Conservation (phyloP, 2,113 vertebrate species). For the Candoia aspera region DNA sequence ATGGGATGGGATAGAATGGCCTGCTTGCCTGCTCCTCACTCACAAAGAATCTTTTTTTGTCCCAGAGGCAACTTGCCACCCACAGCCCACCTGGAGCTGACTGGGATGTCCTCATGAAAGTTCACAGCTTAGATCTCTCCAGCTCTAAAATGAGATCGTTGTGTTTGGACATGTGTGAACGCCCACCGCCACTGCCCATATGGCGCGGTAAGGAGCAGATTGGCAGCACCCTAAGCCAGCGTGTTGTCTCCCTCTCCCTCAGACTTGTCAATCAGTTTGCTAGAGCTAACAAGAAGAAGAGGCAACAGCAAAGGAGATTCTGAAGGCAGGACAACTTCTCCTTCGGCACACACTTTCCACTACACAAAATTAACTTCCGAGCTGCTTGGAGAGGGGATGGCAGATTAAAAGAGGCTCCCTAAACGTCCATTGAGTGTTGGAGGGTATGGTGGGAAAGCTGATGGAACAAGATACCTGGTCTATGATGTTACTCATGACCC, state of each 20-base stretch:
- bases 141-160: slow-evolving; percentile 1
- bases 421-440: neutral
- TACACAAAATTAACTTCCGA: neutral
- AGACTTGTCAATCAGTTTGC: neutral
- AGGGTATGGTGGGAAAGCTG: neutral
- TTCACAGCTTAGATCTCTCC: slow-evolving; percentile 5
- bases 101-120: neutral
- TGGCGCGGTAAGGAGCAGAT: slow-evolving; percentile 10
- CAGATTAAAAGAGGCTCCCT: neutral
- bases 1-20: neutral
- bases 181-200: slow-evolving; percentile 17
- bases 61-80: neutral
- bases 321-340: neutral
- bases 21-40: neutral
- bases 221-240: neutral
- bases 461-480: neutral
- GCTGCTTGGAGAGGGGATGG: neutral
- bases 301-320: neutral
- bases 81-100: slow-evolving; percentile 18
- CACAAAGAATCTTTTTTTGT: neutral
- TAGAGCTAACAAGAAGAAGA: neutral
- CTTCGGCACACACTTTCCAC: too few relatives aligned
- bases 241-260: neutral
- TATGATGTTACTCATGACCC: neutral
- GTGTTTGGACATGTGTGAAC: slow-evolving; percentile 23